Evolutionary conservation across 2,113 vertebrate species (phyloP).

Genomic region (Bos javanicus): DNA sequence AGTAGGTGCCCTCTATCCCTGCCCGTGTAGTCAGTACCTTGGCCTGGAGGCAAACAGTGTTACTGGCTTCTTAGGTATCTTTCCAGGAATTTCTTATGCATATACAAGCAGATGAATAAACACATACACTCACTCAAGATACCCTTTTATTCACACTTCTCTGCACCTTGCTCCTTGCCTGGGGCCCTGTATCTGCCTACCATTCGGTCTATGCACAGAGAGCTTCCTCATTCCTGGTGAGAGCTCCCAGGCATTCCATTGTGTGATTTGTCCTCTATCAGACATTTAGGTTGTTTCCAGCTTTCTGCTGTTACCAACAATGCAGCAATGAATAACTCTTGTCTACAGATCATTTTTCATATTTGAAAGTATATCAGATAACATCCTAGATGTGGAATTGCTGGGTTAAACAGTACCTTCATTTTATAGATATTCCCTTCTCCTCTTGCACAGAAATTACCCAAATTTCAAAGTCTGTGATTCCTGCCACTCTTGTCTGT

Average conservation of each 20-base stretch:
- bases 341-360: conserved; percentile 3
- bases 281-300: not conserved
- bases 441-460: not conserved
- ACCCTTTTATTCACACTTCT: not conserved
- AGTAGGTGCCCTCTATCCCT: not conserved
- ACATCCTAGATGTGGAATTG: not conserved
- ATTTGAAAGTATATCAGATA: conserved; percentile 35
- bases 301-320: not conserved
- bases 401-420: not conserved
- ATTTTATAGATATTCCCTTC: not conserved
- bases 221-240: not conserved
- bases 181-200: not conserved
- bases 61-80: not conserved
- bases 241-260: not conserved
- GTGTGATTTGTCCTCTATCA: not conserved
- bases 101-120: not conserved
- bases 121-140: not conserved
- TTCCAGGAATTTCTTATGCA: not conserved
- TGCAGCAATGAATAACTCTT: not conserved
- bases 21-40: not conserved
- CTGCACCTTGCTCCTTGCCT: not conserved
- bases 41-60: not conserved
- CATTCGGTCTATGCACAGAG: not conserved
- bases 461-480: not conserved
- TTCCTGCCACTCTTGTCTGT: not conserved